phyloP scores from a whole-genome alignment of 2,888 invertebrate genomes.

The Hirtodrosophila histrioides region DNA sequence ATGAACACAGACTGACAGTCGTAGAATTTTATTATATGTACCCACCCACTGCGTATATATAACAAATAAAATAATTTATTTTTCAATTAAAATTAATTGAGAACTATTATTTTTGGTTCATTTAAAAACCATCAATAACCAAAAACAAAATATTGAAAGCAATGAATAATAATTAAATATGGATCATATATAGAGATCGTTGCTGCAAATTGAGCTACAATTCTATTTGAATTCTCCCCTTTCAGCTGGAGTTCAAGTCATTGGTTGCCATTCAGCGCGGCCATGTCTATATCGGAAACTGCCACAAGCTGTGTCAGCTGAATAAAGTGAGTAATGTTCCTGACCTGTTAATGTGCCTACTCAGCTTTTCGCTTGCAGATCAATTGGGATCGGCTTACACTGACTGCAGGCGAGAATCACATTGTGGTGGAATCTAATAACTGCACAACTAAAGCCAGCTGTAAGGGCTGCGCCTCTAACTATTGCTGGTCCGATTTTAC shows the following conservation, averaged over 20 bases:
- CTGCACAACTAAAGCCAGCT: slow-evolving; percentile 60
- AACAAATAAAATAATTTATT: not conserved
- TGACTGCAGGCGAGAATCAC: slow-evolving; percentile 73
- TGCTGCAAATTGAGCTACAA: too few relatives aligned
- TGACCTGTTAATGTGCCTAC: not conserved
- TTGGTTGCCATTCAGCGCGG: slow-evolving; percentile 92
- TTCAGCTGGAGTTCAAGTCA: slow-evolving; percentile 90
- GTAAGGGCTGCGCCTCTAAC: slow-evolving; percentile 74
- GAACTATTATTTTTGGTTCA: not conserved
- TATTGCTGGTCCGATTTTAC: slow-evolving; percentile 81
- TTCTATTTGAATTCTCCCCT: slow-evolving; percentile 39
- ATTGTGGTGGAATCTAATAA: slow-evolving; percentile 52
- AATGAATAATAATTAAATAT: too few relatives aligned
- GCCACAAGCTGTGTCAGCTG: slow-evolving; percentile 91
- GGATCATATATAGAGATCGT: too few relatives aligned
- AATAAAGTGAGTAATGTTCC: slow-evolving; percentile 81
- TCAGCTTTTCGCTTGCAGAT: slow-evolving; percentile 63
- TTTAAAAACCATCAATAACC: too few relatives aligned
- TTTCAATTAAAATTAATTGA: not conserved
- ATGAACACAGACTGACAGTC: too few relatives aligned
- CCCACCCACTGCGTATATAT: too few relatives aligned
- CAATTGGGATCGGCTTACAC: slow-evolving; percentile 80
- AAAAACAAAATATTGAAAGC: too few relatives aligned
- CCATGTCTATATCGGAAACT: slow-evolving; percentile 91
- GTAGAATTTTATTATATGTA: too few relatives aligned